Conservation (phyloP, 2,797 vertebrate genomes). For the Artibeus lituratus region DNA sequence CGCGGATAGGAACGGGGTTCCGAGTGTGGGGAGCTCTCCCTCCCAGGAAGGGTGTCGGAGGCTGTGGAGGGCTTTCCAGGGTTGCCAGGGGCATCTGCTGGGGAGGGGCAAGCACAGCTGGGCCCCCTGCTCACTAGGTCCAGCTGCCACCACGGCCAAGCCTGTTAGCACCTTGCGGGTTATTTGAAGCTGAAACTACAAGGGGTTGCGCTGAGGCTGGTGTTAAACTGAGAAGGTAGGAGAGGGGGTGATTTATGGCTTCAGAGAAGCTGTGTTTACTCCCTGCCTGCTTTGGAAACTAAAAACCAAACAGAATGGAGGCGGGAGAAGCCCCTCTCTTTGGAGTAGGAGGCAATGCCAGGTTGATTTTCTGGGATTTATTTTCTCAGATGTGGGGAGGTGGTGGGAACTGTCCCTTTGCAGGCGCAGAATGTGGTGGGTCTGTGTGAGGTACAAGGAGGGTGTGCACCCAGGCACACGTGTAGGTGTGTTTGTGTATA, state of each 20-base stretch:
- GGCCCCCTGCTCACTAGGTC: not conserved
- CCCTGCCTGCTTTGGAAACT: constrained; percentile 76
- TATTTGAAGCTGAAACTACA: constrained; percentile 83
- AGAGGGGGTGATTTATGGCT: constrained; percentile 90
- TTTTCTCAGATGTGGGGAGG: constrained; percentile 66
- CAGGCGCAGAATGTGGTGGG: not conserved
- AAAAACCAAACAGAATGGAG: constrained; percentile 69
- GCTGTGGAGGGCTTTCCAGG: not conserved
- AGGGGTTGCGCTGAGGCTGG: constrained; percentile 80
- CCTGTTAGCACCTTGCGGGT: constrained; percentile 79
- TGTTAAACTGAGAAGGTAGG: constrained; percentile 86
- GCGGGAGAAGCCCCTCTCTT: constrained; percentile 28
- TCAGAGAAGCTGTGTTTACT: constrained; percentile 88
- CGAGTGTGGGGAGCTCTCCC: not conserved
- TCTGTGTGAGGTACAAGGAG: not conserved
- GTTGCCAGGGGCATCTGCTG: not conserved
- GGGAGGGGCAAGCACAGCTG: not conserved
- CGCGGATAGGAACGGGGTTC: not conserved
- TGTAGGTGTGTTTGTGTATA: not conserved
- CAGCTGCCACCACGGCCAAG: constrained; percentile 64
- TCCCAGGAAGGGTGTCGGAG: not conserved
- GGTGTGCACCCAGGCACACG: not conserved
- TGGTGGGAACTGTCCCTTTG: not conserved
- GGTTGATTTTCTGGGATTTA: constrained; percentile 7
- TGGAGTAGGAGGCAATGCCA: not conserved